Base-by-base conservation (phyloP, 2,888 invertebrate species). In the Drosophila fulvimacula region DNA sequence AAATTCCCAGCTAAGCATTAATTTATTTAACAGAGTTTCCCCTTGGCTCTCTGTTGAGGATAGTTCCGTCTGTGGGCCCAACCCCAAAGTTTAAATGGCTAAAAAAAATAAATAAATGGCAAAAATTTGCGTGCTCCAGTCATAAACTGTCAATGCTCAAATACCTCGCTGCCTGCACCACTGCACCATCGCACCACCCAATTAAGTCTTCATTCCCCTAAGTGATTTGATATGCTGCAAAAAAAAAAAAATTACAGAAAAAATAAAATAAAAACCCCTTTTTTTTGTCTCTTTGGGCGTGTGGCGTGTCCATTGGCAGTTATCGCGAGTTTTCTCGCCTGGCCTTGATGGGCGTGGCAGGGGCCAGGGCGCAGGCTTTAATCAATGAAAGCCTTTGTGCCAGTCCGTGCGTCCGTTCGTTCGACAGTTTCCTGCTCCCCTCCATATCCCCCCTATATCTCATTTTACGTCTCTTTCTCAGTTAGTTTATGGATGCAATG, bases 221-320 rank as follows among this genome's bases (percentile, higher is more conserved):
- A 66, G 66, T 72, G 55, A 62, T 56, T 59, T 62, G 72, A 71
- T 58, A 61, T 55, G 61, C 56, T 57, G 52, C 39, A 53, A 46
- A n/a, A 55, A 19, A 41, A 55, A 4, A 21, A 21, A 15, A 34
- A 41, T 19, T 15, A 21, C 21, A 3, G 13, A 36, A 52, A 36
- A 21, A 52, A 36, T n/a, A 38, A 52, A 30, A 41, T 41, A 57
- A 27, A 27, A 57, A 42, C 17, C 42, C 38, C 39, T 39, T 70
- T 41, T 41, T 62, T 60, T 13, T 24, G 17, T 17, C 15, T 56
- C 6, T 19, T 48, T 13, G 17, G 34, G 36, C 32, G 41, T 30
- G 46, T 86, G 71, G 80, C 88, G 88, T 83, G 83, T 75, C 83
- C 78, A 82, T 52, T 67, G 88, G 76, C 83, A 88, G 88, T 83